Percentiles rank a stretch among this genome's conserved stretches.
These are phyloP conservation scores for Scaptomyza parva DNA, from an alignment of 2,888 invertebrate species.

Conservation along the genomic window DNA sequence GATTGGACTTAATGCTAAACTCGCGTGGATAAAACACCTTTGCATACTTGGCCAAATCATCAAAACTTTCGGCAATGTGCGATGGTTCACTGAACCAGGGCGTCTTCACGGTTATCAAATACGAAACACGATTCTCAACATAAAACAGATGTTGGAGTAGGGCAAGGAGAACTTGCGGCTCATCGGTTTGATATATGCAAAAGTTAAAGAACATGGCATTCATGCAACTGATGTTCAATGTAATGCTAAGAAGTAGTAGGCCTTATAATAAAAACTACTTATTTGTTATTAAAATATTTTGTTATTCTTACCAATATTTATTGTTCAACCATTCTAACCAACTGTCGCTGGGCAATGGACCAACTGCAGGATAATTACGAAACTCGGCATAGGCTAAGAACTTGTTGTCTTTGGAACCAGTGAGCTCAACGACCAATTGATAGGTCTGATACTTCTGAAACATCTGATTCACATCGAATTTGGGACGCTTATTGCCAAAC, in stretches of 20 bases:
- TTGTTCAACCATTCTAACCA: conserved; percentile 76
- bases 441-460: conserved; percentile 67
- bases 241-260: conserved; percentile 35
- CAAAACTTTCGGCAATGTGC: conserved; percentile 50
- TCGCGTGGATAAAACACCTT: conserved; percentile 65
- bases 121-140: conserved; percentile 58
- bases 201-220: conserved; percentile 73
- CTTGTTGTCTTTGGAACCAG: accelerated
- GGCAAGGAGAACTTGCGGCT: conserved; percentile 44
- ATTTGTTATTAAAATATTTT: not conserved
- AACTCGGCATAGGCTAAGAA: conserved; percentile 78
- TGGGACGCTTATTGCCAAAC: conserved; percentile 61
- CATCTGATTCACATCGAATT: conserved; percentile 34
- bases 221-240: conserved; percentile 44
- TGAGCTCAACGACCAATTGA: conserved; percentile 58
- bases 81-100: conserved; percentile 30
- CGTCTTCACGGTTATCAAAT: conserved; percentile 53
- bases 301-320: conserved; percentile 72
- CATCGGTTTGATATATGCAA: conserved; percentile 54
- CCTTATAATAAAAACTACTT: not conserved
- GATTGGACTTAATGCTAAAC: conserved; percentile 50
- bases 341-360: conserved; percentile 58
- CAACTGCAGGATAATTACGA: conserved; percentile 66
- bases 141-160: conserved; percentile 64
- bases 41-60: conserved; percentile 49